Conservation (phyloP, 2,888 invertebrate genomes). For the Eupithecia centaureata region DNA sequence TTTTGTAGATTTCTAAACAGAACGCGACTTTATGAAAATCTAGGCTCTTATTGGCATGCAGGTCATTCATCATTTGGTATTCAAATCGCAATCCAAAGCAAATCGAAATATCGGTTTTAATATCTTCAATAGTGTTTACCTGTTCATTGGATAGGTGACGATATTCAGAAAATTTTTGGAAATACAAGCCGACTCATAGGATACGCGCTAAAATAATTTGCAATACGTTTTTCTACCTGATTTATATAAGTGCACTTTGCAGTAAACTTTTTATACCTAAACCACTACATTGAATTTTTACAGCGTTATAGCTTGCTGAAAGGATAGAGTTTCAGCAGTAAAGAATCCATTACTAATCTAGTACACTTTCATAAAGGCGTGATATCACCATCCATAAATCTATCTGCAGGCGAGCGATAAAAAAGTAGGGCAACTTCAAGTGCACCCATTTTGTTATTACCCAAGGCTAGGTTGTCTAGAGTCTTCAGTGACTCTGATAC, state of each 20-base stretch:
- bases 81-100: slow-evolving; percentile 59
- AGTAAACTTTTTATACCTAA: slow-evolving; percentile 23
- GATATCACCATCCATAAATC: slow-evolving; percentile 53
- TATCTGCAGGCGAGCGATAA: slow-evolving; percentile 37
- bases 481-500: slow-evolving; percentile 18
- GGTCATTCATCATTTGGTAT: slow-evolving; percentile 65
- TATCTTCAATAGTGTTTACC: slow-evolving; percentile 16
- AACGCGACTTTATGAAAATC: slow-evolving; percentile 16
- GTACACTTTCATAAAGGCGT: slow-evolving; percentile 59
- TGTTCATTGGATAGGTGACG: no score
- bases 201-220: not conserved
- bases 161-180: no score
- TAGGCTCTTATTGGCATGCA: slow-evolving; percentile 58
- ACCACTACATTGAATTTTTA: slow-evolving; percentile 38
- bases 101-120: slow-evolving; percentile 63
- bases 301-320: slow-evolving; percentile 43
- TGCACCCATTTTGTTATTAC: slow-evolving; percentile 22
- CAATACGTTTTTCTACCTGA: not conserved
- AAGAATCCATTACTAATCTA: slow-evolving; percentile 60
- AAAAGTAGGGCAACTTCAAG: slow-evolving; percentile 40
- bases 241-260: slow-evolving; percentile 16
- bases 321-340: slow-evolving; percentile 61
- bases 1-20: not conserved
- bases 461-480: slow-evolving; percentile 29
- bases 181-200: no score